Evolutionary conservation across 2,113 vertebrate species (phyloP), one percentile per base, ranked within the genome.

Genomic region (Prolemur simus): DNA sequence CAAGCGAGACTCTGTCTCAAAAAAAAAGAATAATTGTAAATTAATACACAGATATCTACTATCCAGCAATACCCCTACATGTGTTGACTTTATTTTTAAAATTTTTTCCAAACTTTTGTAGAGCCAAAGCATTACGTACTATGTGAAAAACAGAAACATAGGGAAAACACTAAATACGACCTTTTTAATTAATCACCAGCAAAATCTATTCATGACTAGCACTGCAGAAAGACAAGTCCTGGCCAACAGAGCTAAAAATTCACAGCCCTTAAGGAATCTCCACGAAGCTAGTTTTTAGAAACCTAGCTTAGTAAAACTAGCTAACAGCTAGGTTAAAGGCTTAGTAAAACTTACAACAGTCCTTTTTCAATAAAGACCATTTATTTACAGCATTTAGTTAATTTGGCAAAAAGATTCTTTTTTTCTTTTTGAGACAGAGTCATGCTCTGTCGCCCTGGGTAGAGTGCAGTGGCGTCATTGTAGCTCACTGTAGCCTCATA

Each of bases 321-420:
- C 2, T 14, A n/a, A 73, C 4, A 21, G 8, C 63, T 27, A 7
- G 25, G 27, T 49, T 27, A 18, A 8, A 13, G 69, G 60, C 37
- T 42, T 10, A 5, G 21, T 6, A 37, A 42, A 10, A 58, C 3
- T 42, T 34, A n/a, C 15, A 11, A 39, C 0, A 1, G 49, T 37
- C 23, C 77, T 42, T 32, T 13, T 18, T 42, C 60, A 49, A 63
- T 37, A 25, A 69, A 87, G 49, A 12, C 49, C 63, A 32, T 49
- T 64, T 21, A 34, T 29, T 32, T 17, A 54, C 25, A 68, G 71
- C 47, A 52, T 90, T 63, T 58, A 8, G 23, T 9, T 54, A 8
- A 76, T 56, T 52, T 85, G 8, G 42, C 80, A 25, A 74, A 68
- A 25, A 60, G 25, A 54, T 54, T 54, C 52, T 54, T 54, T 52